These are phyloP conservation scores for Zeugodacus cucurbitae DNA, from an alignment of 1,140 invertebrate genomes.

Conservation along the genomic window DNA sequence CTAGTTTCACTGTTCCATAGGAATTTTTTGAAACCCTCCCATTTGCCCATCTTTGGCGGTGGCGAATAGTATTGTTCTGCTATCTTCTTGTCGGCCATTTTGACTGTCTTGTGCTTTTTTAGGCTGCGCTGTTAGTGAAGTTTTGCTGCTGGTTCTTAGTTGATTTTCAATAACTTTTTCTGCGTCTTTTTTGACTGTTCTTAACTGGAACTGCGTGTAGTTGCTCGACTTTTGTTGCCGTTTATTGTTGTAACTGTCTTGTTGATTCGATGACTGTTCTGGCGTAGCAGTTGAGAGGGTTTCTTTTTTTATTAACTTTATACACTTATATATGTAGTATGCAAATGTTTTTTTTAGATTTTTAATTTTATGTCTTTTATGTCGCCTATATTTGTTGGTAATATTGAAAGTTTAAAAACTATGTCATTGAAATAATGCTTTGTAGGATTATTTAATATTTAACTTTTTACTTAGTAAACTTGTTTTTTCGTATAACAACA, in stretches of 20 bases:
- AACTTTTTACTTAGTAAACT: conserved; percentile 40
- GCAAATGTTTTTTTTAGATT: background rate
- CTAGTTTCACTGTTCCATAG: conserved; percentile 89
- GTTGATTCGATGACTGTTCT: conserved; percentile 4
- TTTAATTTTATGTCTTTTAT: background rate
- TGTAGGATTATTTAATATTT: conserved; percentile 25
- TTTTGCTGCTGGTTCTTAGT: conserved; percentile 33
- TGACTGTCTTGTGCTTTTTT: conserved; percentile 48
- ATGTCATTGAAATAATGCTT: background rate
- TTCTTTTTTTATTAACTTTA: background rate
- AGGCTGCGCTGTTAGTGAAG: conserved; percentile 44
- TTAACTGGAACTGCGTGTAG: background rate
- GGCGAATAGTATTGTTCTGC: conserved; percentile 80
- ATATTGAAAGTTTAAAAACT: background rate
- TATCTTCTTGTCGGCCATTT: conserved; percentile 81
- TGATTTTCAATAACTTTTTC: background rate
- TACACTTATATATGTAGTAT: background rate
- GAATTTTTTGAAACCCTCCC: conserved; percentile 86
- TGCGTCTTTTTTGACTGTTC: background rate
- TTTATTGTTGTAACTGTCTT: conserved; percentile 9
- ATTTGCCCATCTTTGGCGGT: conserved; percentile 83
- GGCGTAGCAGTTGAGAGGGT: conserved; percentile 39
- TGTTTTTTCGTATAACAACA: conserved; percentile 39
- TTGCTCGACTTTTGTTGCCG: background rate
- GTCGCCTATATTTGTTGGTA: background rate